phyloP scores from a whole-genome alignment of 2,888 invertebrate genomes.

The Sarcophaga variegata region DNA sequence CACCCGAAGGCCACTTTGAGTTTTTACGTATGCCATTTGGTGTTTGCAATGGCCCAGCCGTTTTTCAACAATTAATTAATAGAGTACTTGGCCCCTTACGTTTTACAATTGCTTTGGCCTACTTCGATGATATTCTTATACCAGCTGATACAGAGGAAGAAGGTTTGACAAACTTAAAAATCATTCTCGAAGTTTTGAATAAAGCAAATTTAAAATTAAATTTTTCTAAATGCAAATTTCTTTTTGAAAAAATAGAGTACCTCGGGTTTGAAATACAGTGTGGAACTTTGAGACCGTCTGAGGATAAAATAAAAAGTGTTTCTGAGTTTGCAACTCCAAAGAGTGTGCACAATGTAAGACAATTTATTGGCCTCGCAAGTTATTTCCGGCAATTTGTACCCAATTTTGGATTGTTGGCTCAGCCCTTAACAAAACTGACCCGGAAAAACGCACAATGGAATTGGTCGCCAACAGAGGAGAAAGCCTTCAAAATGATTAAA shows the following conservation, averaged over 20 bases:
- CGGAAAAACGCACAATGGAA: slow-evolving; percentile 30
- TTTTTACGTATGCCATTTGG: slow-evolving; percentile 39
- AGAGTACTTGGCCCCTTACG: slow-evolving; percentile 1
- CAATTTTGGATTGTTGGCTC: slow-evolving; percentile 32
- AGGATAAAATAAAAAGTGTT: slow-evolving; percentile 26
- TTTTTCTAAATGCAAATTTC: slow-evolving; percentile 24
- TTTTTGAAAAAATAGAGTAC: slow-evolving; percentile 37
- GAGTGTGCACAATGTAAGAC: slow-evolving; percentile 27
- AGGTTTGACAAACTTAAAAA: slow-evolving; percentile 6
- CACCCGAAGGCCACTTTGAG: slow-evolving; percentile 40
- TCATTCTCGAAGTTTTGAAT: not conserved
- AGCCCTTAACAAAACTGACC: slow-evolving; percentile 26
- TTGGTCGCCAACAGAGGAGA: slow-evolving; percentile 41
- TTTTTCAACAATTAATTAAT: slow-evolving; percentile 72
- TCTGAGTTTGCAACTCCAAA: slow-evolving; percentile 49
- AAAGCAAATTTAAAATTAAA: slow-evolving; percentile 22
- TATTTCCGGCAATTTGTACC: slow-evolving; percentile 32
- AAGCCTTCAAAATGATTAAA: slow-evolving; percentile 32
- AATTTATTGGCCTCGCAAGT: slow-evolving; percentile 38
- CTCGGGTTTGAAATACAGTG: slow-evolving; percentile 28
- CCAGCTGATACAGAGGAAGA: slow-evolving; percentile 1
- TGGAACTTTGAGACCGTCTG: slow-evolving; percentile 10
- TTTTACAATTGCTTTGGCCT: slow-evolving; percentile 24
- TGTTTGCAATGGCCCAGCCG: slow-evolving; percentile 69
- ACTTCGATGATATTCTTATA: slow-evolving; percentile 37